Evolutionary conservation across 2,888 invertebrate species (phyloP).

Genomic region (Silvanus unidentatus): DNA sequence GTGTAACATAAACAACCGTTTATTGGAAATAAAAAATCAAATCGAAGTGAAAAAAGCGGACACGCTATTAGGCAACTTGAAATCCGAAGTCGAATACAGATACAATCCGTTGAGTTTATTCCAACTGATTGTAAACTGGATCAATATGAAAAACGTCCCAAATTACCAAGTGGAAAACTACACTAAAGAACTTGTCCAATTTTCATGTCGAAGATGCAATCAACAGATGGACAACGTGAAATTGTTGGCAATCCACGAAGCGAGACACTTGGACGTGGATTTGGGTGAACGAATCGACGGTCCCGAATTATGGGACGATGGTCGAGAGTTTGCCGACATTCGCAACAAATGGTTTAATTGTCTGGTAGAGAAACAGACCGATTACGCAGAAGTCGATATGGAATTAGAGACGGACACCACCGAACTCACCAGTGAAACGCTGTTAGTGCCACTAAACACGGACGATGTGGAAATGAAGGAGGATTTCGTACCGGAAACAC

Average conservation of each 20-base stretch:
- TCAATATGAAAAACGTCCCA: constrained; percentile 37
- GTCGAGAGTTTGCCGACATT: constrained; percentile 29
- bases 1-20: constrained; percentile 9
- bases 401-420: constrained; percentile 15
- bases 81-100: constrained; percentile 26
- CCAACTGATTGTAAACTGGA: constrained; percentile 32
- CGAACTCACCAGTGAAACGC: constrained; percentile 16
- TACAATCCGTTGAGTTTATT: constrained; percentile 38
- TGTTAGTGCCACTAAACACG: constrained; percentile 28
- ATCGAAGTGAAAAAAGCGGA: constrained; percentile 1
- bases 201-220: constrained; percentile 38
- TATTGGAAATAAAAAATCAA: constrained; percentile 10
- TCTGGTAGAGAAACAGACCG: constrained; percentile 24
- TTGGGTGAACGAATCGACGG: constrained; percentile 38
- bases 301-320: constrained; percentile 32
- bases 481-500: constrained; percentile 14
- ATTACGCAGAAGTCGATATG: constrained; percentile 26
- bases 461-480: constrained; percentile 13
- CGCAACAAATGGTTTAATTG: constrained; percentile 41
- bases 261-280: constrained; percentile 39
- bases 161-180: constrained; percentile 30
- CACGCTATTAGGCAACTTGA: constrained; percentile 17
- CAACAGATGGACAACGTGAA: constrained; percentile 34
- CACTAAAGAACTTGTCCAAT: constrained; percentile 22
- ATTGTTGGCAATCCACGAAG: constrained; percentile 39